phyloP scores from a whole-genome alignment of 2,888 invertebrate genomes.

The Kuschelorhynchus macadamiae region DNA sequence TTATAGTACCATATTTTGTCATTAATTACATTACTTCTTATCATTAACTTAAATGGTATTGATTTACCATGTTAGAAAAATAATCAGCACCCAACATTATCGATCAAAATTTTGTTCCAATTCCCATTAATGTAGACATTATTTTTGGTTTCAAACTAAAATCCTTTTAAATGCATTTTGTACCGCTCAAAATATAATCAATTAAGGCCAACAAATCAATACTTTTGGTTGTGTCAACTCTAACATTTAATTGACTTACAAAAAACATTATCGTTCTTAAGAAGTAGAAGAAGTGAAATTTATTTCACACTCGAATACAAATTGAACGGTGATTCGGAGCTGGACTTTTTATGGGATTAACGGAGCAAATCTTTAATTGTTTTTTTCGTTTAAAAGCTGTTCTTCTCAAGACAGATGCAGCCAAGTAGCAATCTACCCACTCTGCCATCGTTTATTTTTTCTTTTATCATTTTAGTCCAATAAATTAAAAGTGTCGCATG shows the following conservation, averaged over 20 bases:
- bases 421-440: conserved; percentile 22
- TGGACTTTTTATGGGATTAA: conserved; percentile 29
- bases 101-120: neutral
- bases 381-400: conserved; percentile 20
- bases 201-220: conserved; percentile 1
- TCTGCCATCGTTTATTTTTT: conserved; percentile 33
- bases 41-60: too few relatives aligned
- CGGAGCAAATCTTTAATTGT: conserved; percentile 30
- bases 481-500: conserved; percentile 38
- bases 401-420: conserved; percentile 26
- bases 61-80: too few relatives aligned
- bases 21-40: too few relatives aligned
- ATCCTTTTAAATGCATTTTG: neutral
- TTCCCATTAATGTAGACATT: neutral
- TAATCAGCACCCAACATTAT: too few relatives aligned
- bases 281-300: conserved; percentile 10
- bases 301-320: conserved; percentile 33
- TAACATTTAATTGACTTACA: conserved; percentile 29
- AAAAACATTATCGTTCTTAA: conserved; percentile 22
- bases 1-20: too few relatives aligned
- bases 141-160: too few relatives aligned
- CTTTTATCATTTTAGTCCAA: conserved; percentile 16
- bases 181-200: neutral
- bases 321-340: conserved; percentile 15
- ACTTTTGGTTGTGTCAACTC: neutral